Percentiles rank a stretch among this genome's conserved stretches.
Conservation (phyloP, 2,888 invertebrate species). For the Caenorhabditis doughertyi region DNA sequence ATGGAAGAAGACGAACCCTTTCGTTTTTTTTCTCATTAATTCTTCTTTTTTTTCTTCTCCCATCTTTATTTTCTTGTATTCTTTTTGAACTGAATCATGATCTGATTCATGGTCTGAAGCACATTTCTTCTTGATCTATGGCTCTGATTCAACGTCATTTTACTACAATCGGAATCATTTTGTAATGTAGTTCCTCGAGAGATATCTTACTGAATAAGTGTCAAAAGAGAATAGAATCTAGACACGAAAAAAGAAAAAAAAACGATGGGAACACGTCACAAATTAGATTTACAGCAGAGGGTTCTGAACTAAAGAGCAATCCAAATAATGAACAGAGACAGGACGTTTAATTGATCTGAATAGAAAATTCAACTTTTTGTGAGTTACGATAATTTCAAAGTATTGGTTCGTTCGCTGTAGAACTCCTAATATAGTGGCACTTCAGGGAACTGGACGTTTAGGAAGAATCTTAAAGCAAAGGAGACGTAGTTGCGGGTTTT, state of each 20-base stretch:
- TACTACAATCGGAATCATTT: background rate
- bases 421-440: too few relatives aligned
- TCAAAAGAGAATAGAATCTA: background rate
- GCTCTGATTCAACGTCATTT: background rate
- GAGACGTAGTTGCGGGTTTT: too few relatives aligned
- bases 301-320: background rate
- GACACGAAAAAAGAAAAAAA: constrained; percentile 38
- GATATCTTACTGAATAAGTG: background rate
- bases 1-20: background rate
- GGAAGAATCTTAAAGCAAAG: too few relatives aligned
- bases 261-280: constrained; percentile 44
- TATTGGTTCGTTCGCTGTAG: too few relatives aligned
- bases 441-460: too few relatives aligned
- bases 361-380: too few relatives aligned
- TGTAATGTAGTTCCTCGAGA: background rate
- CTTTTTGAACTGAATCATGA: background rate
- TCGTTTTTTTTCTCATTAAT: constrained; percentile 12
- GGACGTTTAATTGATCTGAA: too few relatives aligned
- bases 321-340: constrained; percentile 35
- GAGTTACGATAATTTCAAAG: too few relatives aligned
- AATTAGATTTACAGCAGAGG: constrained; percentile 35
- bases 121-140: background rate
- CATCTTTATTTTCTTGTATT: background rate
- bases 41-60: background rate
- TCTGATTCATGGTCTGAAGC: background rate